Evolutionary conservation across 2,797 vertebrate genomes (phyloP), one percentile per base, ranked within the genome.

Genomic region (Florisuga fusca): DNA sequence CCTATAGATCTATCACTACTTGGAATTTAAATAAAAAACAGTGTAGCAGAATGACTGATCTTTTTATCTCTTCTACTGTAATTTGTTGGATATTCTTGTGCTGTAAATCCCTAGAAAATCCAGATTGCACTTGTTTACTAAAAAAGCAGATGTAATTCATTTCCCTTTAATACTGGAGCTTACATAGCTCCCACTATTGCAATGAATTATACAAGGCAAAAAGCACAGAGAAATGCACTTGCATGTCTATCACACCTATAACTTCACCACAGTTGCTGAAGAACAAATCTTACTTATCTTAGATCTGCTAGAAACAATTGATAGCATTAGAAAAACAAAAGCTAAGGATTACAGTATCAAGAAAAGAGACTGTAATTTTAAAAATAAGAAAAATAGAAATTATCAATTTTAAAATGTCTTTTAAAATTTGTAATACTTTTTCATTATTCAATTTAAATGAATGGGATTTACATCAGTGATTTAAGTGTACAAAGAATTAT

Each of bases 201-300:
- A 83, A 45, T 31, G 11, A 77, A 43, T 53, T 84, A 38, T 51
- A 27, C 14, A 17, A 73, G 63, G 71, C 53, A 79, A 51, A 67
- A 91, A 87, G 66, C 36, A 58, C 25, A 50, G 77, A 77, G 10
- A 84, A 80, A 66, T 58, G 2, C 5, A 84, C 77, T 51, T 10
- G 34, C 16, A 23, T 45, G 6, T 16, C 36, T 36, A 19, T 48
- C 54, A 94, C 77, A 90, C 25, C 73, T 93, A 73, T 76, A 77
- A 59, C 51, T 81, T 87, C 71, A 95, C 85, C 85, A 90, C 0
- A 94, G 92, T 62, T 89, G 93, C 66, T 85, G 36, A 69, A 74
- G 53, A 85, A 74, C 68, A 95, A 94, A 89, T 92, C 61, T 89
- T 61, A 79, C 38, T 41, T 91, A 46, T 68, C n/a, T 92, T 80